Base-by-base conservation (phyloP, 35 echinoderm and acorn worm genomes). In the Patiria miniata region DNA sequence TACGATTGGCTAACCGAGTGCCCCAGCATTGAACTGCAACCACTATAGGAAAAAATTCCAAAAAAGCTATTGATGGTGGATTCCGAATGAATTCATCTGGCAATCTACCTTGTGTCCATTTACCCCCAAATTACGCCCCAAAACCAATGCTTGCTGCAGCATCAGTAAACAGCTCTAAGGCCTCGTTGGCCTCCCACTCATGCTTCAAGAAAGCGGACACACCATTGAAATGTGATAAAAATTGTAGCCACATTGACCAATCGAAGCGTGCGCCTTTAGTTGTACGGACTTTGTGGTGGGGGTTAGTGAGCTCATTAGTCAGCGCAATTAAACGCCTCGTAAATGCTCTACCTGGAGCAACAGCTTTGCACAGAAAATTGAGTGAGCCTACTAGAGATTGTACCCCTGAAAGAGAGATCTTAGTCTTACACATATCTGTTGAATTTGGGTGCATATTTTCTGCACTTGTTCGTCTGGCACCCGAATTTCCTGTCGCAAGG, bases 1-100 rank as follows among this genome's bases (percentile, higher is more conserved):
- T 28, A 3, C n/a, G 52, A 40, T 89, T 89, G 2, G 51, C 77
- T 51, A 89, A n/a, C n/a, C 36, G 22, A 37, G 2, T 0, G 33
- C 87, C 77, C 87, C 87, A 89, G 4, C 79, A 29, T 12, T 61
- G 16, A 39, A 89, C 10, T 0, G 51, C 65, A 5, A 79, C 85
- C 14, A 47, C 7, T 65, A 86, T 69, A 39, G 84, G 84, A 39
- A 86, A 86, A 8, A 86, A 39, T 39, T 86, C 84, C 19, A 87
- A 40, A 21, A 44, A 21, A 78, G 85, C 85, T 5, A 87, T 87
- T 5, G 85, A 87, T 29, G 36, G 33, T 5, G 21, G 5, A 34
- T 21, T 33, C 7, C 36, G 50, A 5, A 14, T 12, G 33, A 87
- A 37, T 10, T 51, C 61, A 0, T 44, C 39, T 52, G 85, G 85